Percentiles rank a stretch among this genome's conserved stretches.
These are phyloP conservation scores for Clanis bilineata DNA, from an alignment of 2,888 invertebrate species.

Conservation along the genomic window DNA sequence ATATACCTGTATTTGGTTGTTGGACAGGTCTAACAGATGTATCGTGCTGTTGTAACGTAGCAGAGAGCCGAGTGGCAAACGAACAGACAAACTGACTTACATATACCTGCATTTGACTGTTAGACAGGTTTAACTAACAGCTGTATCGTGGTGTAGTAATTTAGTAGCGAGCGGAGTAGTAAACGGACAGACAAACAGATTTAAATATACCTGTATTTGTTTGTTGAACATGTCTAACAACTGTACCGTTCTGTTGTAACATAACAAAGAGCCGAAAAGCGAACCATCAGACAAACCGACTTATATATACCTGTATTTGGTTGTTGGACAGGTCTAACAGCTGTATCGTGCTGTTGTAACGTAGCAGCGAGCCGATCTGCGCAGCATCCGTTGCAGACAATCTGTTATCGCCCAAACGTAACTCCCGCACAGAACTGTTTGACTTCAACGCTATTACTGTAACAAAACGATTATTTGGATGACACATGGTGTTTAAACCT, in stretches of 20 bases:
- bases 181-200: slow-evolving; percentile 31
- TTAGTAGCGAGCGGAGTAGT: slow-evolving; percentile 88
- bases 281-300: slow-evolving; percentile 31
- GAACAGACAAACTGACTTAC: neutral
- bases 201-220: slow-evolving; percentile 71
- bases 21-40: slow-evolving; percentile 91
- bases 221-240: slow-evolving; percentile 91
- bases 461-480: too few species aligned
- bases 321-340: slow-evolving; percentile 91
- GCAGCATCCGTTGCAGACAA: slow-evolving; percentile 88
- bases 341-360: slow-evolving; percentile 88
- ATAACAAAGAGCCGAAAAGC: slow-evolving; percentile 88
- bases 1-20: slow-evolving; percentile 81
- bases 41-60: slow-evolving; percentile 88
- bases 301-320: slow-evolving; percentile 71
- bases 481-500: too few species aligned
- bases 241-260: slow-evolving; percentile 88
- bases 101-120: slow-evolving; percentile 81
- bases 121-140: slow-evolving; percentile 92
- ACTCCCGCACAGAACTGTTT: slow-evolving; percentile 88
- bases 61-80: slow-evolving; percentile 86
- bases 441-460: slow-evolving; percentile 90
- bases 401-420: slow-evolving; percentile 92
- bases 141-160: slow-evolving; percentile 88
- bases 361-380: slow-evolving; percentile 88